Base-by-base conservation (phyloP, 1,140 invertebrate genomes). In the Tenebrio molitor region DNA sequence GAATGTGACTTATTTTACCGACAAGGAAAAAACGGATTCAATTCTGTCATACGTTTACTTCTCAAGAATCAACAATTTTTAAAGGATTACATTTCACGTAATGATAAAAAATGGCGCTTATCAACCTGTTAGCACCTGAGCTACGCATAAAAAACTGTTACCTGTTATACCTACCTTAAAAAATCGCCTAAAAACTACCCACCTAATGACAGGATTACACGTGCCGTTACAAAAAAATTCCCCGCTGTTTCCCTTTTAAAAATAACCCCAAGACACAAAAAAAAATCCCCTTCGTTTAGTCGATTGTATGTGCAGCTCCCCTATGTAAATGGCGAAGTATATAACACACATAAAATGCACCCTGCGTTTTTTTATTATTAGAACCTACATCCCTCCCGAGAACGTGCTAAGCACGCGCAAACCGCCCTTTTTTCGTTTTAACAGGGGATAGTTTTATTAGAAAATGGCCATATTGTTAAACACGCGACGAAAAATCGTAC, bases 331-430 rank as follows among this genome's bases (percentile, higher is more conserved):
- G 21, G 15, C 21, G 29, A 53, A 34, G 64, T 66, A 66, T 42
- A 66, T 71, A 50, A 71, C 41, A 63, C 53, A 70, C 63, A 12
- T 33, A 71, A 71, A 72, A 67, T 39, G 44, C 62, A 66, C 71
- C 71, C 71, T 58, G 21, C 33, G 41, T 58, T 72, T 72, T 72
- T 72, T 72, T 58, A 15, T 44, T 41, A 41, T 67, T 58, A 29
- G 33, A 65, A 50, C 39, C 19, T 62, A 33, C 69, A 39, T 72
- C 71, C 34, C 34, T 21, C 34, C 3, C 23, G 42, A 65, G 71
- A 72, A 67, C 71, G 71, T 72, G 71, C 62, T 58, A 21, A 39
- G 41, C 71, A 72, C 71, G 63, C 66, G 70, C 17, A 65, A 33
- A 36, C 36, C 70, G 66, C 64, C 44, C 53, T 50, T 71, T 50